phyloP scores from a whole-genome alignment of 2,888 invertebrate genomes.

The Cosmopolites sordidus region DNA sequence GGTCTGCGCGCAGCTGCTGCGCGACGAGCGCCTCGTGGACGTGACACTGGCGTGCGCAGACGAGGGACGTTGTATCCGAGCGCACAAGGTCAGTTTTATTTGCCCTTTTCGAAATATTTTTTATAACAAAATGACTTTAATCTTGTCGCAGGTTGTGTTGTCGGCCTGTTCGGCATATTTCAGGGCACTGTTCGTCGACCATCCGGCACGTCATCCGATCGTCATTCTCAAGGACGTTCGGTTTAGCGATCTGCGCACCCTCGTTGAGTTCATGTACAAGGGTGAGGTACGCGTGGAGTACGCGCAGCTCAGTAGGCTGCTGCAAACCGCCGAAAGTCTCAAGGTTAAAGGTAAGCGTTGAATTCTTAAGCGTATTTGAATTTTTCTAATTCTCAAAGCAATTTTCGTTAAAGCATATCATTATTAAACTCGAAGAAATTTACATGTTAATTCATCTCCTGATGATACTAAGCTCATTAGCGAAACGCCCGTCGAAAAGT shows the following conservation, averaged over 20 bases:
- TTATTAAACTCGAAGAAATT: too few species aligned
- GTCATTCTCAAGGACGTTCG: slow-evolving; percentile 93
- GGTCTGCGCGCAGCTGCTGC: slow-evolving; percentile 93
- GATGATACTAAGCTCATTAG: too few species aligned
- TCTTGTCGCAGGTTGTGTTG: slow-evolving; percentile 63
- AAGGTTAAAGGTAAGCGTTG: slow-evolving; percentile 75
- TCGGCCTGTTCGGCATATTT: slow-evolving; percentile 95
- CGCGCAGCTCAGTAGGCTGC: slow-evolving; percentile 84
- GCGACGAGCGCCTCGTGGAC: slow-evolving; percentile 94
- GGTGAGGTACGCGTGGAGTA: slow-evolving; percentile 94
- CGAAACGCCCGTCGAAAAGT: too few species aligned
- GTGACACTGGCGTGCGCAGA: slow-evolving; percentile 90
- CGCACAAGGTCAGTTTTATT: slow-evolving; percentile 61
- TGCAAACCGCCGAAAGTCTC: slow-evolving; percentile 88
- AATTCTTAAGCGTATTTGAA: too few species aligned
- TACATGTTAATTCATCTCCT: too few species aligned
- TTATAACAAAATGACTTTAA: slow-evolving; percentile 1
- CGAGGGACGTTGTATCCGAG: slow-evolving; percentile 90
- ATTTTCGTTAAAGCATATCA: too few species aligned
- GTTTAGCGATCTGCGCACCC: slow-evolving; percentile 82
- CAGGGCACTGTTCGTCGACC: slow-evolving; percentile 88
- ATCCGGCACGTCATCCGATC: slow-evolving; percentile 84
- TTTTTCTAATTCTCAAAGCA: too few species aligned
- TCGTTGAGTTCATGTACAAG: slow-evolving; percentile 95
- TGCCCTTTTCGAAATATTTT: background rate